Evolutionary conservation across 2,888 invertebrate genomes (phyloP).

Genomic region (Lithophane semibrunnea): DNA sequence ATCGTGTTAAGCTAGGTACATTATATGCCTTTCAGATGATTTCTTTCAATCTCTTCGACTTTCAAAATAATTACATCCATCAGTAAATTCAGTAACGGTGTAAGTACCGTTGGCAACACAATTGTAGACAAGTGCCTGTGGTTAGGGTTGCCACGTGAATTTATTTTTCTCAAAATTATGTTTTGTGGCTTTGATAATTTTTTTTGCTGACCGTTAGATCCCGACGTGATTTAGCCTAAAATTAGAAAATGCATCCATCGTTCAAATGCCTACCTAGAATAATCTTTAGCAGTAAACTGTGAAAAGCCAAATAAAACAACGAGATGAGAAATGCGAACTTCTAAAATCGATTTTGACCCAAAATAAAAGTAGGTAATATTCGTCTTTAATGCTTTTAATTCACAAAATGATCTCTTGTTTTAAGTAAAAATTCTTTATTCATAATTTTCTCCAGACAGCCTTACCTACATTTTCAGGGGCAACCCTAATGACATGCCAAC

Average conservation of each 20-base stretch:
- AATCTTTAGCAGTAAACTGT: background rate
- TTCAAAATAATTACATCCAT: constrained; percentile 72
- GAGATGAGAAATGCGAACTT: background rate
- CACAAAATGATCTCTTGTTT: background rate
- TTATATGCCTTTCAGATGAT: constrained; percentile 34
- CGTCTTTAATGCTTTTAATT: background rate
- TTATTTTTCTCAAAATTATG: background rate
- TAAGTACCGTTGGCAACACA: constrained; percentile 59
- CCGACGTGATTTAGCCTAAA: background rate
- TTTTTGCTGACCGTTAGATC: background rate
- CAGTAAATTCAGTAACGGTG: constrained; percentile 58
- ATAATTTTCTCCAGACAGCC: background rate
- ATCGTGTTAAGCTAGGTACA: constrained; percentile 7
- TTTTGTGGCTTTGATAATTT: background rate
- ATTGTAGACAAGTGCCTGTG: constrained; percentile 27
- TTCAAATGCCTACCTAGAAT: background rate
- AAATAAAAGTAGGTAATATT: background rate
- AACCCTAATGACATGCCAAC: constrained; percentile 43
- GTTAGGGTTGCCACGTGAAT: constrained; percentile 41
- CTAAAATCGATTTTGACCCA: background rate
- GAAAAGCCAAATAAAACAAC: background rate
- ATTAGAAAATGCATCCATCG: rapidly evolving
- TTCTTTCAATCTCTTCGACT: constrained; percentile 57
- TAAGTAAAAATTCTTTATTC: background rate
- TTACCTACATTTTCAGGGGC: background rate